phyloP scores from a whole-genome alignment of 2,113 vertebrate genomes.

The Ia io region DNA sequence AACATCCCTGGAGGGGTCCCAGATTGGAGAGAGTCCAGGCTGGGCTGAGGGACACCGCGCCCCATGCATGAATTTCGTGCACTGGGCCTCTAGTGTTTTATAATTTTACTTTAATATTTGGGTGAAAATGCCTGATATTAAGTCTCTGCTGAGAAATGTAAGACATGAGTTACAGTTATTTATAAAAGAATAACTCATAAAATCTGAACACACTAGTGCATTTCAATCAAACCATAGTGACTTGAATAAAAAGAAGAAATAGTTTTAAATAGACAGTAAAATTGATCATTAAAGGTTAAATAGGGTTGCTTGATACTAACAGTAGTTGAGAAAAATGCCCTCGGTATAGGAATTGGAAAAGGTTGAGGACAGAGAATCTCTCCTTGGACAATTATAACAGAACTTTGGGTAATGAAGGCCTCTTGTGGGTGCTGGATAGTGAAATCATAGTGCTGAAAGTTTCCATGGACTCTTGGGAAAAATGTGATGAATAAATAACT shows the following conservation, averaged over 20 bases:
- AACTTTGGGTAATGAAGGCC: neutral
- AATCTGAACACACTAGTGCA: neutral
- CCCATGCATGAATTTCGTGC: too few species aligned
- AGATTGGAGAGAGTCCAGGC: too few species aligned
- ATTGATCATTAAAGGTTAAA: neutral
- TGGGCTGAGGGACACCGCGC: too few species aligned
- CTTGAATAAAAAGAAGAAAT: conserved; percentile 10
- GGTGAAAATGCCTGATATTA: neutral
- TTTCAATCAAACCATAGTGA: neutral
- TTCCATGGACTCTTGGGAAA: neutral
- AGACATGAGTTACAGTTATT: neutral
- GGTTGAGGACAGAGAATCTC: neutral
- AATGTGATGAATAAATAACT: neutral
- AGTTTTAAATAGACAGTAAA: neutral
- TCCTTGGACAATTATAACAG: neutral
- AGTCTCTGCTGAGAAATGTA: neutral
- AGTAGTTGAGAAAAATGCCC: neutral
- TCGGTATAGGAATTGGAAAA: neutral
- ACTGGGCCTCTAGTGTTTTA: too few species aligned
- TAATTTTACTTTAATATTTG: neutral
- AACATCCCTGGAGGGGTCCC: too few species aligned
- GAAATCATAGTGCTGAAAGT: neutral
- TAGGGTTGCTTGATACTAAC: neutral
- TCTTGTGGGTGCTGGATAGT: neutral
- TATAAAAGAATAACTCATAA: conserved; percentile 8